Evolutionary conservation across 2,113 vertebrate genomes (phyloP).

Genomic region (Dipodomys stephensi): DNA sequence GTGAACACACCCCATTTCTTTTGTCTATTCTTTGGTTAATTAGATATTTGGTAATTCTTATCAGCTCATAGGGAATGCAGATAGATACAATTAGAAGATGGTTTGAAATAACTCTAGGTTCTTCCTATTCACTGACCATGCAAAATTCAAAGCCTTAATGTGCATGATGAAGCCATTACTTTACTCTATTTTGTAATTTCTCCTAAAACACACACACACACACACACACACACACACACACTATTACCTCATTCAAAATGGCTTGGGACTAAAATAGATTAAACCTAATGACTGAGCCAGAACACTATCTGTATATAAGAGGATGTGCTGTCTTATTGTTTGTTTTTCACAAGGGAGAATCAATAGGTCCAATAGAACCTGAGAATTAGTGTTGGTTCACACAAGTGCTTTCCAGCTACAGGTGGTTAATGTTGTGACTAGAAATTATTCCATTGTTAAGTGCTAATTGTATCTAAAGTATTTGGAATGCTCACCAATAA

Average conservation of each 20-base stretch:
- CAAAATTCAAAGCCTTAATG: conserved; percentile 71
- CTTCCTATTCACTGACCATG: conserved; percentile 32
- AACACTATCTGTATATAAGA: conserved; percentile 5
- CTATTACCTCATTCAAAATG: conserved; percentile 47
- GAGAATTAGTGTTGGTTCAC: not conserved
- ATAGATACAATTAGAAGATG: conserved; percentile 57
- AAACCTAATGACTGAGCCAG: conserved; percentile 4
- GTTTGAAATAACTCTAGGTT: conserved; percentile 69
- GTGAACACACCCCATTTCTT: not conserved
- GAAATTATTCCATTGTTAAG: conserved; percentile 1
- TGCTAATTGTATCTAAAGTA: not conserved
- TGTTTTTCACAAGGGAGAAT: conserved; percentile 57
- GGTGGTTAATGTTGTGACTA: not conserved
- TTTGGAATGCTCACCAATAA: not conserved
- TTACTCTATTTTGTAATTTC: conserved; percentile 72
- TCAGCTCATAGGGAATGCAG: conserved; percentile 45
- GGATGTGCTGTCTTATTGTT: not conserved
- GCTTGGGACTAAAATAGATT: conserved; percentile 35
- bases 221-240: not conserved
- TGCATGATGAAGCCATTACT: conserved; percentile 45
- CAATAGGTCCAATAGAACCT: conserved; percentile 14
- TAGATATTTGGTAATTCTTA: conserved; percentile 35
- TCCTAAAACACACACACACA: conserved; percentile 52
- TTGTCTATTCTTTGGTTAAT: conserved; percentile 34
- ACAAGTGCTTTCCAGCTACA: not conserved